phyloP scores from a whole-genome alignment of 2,113 vertebrate genomes.

The Irena cyanogastra region DNA sequence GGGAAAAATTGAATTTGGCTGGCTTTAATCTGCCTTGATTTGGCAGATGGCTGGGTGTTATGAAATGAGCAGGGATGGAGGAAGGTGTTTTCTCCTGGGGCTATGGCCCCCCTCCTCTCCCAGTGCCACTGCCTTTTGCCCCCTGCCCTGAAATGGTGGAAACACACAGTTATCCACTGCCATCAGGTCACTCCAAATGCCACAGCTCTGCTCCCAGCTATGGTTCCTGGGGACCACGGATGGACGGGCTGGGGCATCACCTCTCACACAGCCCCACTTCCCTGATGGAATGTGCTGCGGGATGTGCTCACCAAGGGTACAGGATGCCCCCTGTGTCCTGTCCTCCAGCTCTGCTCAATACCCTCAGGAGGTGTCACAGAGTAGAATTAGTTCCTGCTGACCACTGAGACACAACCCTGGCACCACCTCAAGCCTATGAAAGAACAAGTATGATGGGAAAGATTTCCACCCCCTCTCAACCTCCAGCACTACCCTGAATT shows the following conservation, averaged over 20 bases:
- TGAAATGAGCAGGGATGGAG: constrained; percentile 62
- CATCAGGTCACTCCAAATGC: neutral
- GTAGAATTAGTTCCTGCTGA: neutral
- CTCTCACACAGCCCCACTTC: neutral
- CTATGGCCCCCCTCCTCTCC: neutral
- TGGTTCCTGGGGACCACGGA: neutral
- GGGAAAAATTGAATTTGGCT: constrained; percentile 80
- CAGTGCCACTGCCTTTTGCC: neutral
- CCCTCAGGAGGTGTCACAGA: neutral
- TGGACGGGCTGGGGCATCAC: neutral
- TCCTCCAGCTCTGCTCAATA: neutral
- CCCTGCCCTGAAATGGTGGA: neutral
- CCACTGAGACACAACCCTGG: neutral
- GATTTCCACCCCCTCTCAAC: neutral
- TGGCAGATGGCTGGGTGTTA: constrained; percentile 74
- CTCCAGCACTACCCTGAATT: neutral
- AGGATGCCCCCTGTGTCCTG: neutral
- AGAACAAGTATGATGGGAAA: fast-evolving
- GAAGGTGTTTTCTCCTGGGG: constrained; percentile 51
- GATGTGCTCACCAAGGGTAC: neutral
- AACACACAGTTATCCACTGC: neutral
- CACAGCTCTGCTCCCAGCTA: neutral
- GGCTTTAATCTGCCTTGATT: constrained; percentile 81
- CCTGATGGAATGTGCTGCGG: fast-evolving
- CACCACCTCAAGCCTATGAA: neutral